Evolutionary conservation across 2,888 invertebrate genomes (phyloP), one percentile per base, ranked within the genome.

Genomic region (Seira musarum): DNA sequence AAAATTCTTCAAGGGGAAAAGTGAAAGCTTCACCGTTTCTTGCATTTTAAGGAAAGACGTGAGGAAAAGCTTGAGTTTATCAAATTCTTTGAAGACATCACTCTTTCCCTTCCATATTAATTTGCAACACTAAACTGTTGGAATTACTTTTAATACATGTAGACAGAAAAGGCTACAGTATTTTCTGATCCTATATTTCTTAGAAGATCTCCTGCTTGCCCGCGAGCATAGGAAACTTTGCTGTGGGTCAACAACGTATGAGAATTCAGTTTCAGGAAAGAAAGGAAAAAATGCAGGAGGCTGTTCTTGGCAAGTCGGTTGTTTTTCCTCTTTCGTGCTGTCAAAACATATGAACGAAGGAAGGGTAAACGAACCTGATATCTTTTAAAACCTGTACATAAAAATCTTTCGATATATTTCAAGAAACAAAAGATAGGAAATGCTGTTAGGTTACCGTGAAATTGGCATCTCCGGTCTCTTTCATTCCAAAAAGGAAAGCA

Each of bases 381-480:
- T 13, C 49, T 8, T 49, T 8, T 49, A 13, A 49, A 49, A n/a
- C 13, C 15, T n/a, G 6, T 3, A 49, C 49, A 13, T 49, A 8
- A 15, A n/a, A 49, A 2, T 49, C 49, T 49, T 2, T 3, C 15
- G 8, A 30, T 30, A 30, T 30, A 8, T 8, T 30, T 49, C 15
- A 49, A 49, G 30, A 49, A 49, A 49, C 17, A 49, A n/a, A 49
- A 13, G 15, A n/a, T 2, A 49, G 49, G 49, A 49, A 49, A 49
- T 49, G 17, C 17, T 2, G 49, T 15, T 49, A 49, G 49, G 49
- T 49, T 49, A 2, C 49, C 49, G 49, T 49, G 49, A 49, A 49
- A 49, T 49, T 49, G 49, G 49, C 6, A 13, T 49, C 49, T 49
- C 49, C 49, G 49, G 49, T 49, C 49, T 49, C 49, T 49, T 49